phyloP scores from a whole-genome alignment of 2,113 vertebrate species.

The Hylia prasina region DNA sequence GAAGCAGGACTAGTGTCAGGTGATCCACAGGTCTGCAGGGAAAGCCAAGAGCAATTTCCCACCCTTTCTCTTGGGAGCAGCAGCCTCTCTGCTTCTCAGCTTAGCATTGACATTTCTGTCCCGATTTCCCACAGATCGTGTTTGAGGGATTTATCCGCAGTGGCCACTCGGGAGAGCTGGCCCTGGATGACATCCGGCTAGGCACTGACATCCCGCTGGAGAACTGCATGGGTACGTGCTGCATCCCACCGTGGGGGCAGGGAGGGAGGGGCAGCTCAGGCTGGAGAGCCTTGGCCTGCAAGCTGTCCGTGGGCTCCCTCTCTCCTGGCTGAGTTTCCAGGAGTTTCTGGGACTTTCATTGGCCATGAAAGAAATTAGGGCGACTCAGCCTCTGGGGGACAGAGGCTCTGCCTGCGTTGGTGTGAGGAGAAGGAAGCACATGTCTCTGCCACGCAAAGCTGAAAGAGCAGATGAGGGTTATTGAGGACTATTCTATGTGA shows the following conservation, averaged over 20 bases:
- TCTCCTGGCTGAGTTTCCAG: background rate
- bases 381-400: background rate
- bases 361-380: background rate
- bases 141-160: conserved; percentile 91
- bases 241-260: fast-evolving
- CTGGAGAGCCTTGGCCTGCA: background rate
- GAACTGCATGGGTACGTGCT: conserved; percentile 89
- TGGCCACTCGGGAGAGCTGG: conserved; percentile 83
- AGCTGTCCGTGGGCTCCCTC: background rate
- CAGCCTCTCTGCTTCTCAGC: background rate
- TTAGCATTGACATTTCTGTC: background rate
- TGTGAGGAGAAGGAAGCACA: background rate
- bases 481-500: background rate
- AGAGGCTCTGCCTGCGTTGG: background rate
- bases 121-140: conserved; percentile 79
- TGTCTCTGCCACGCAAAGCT: background rate
- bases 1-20: background rate
- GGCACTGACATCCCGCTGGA: conserved; percentile 86
- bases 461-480: background rate
- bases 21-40: background rate
- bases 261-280: no score
- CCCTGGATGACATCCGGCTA: conserved; percentile 92
- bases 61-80: background rate
- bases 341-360: background rate
- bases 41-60: background rate